These are phyloP conservation scores for Brachionus koreanus DNA, from an alignment of 1,140 invertebrate genomes.

Conservation along the genomic window DNA sequence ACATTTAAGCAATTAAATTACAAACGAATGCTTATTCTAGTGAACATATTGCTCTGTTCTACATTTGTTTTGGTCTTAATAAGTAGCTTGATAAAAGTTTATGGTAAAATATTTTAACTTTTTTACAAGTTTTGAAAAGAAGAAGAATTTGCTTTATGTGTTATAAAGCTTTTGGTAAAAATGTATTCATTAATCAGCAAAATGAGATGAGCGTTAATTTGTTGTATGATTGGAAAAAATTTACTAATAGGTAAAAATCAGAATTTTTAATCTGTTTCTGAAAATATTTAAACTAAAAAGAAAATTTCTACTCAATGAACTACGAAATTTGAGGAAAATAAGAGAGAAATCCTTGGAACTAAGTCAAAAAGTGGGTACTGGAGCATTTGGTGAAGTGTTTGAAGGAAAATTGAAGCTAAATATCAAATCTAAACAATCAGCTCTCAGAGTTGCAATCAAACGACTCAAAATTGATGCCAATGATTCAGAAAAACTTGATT, in stretches of 20 bases:
- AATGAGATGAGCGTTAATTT: not conserved
- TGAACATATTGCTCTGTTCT: not conserved
- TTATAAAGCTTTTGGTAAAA: not conserved
- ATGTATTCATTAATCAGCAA: not conserved
- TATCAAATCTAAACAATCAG: not conserved
- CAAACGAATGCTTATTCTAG: not conserved
- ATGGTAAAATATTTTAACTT: not conserved
- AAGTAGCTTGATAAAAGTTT: not conserved
- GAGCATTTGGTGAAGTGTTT: slow-evolving; percentile 14
- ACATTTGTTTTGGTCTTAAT: not conserved
- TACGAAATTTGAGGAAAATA: slow-evolving; percentile 5
- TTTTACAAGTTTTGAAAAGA: not conserved
- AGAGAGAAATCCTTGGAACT: not conserved
- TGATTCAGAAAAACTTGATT: slow-evolving; percentile 32
- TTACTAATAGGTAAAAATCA: not conserved
- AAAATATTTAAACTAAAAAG: not conserved
- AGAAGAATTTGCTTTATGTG: not conserved
- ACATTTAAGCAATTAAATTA: not conserved
- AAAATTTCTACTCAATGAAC: not conserved
- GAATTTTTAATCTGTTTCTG: not conserved
- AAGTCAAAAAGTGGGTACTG: not conserved
- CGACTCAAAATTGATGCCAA: not conserved
- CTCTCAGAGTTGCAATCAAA: slow-evolving; percentile 15
- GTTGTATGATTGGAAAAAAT: not conserved
- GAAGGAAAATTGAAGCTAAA: not conserved